Conservation (phyloP, 2,888 invertebrate genomes). For the Slavum lentiscoides region DNA sequence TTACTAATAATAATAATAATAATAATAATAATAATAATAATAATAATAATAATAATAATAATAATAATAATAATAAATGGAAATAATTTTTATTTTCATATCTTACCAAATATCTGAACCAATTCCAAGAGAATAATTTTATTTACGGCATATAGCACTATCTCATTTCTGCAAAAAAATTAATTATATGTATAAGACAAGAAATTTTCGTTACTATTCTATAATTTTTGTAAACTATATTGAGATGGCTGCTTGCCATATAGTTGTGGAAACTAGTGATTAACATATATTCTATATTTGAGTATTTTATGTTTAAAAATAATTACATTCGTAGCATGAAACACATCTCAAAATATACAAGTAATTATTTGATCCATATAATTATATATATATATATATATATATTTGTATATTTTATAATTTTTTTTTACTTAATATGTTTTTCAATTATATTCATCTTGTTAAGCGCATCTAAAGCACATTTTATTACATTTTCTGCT, state of each 20-base stretch:
- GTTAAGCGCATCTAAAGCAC: slow-evolving; percentile 21
- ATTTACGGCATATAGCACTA: slow-evolving; percentile 2
- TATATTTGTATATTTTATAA: not conserved
- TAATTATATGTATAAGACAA: not conserved
- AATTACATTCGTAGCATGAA: too few relatives aligned
- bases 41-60: not conserved
- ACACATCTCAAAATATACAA: not conserved
- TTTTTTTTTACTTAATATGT: slow-evolving; percentile 27
- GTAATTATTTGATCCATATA: not conserved
- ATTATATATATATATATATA: not conserved
- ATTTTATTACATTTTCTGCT: slow-evolving; percentile 30
- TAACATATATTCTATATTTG: too few relatives aligned
- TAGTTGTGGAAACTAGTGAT: too few relatives aligned
- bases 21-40: too few relatives aligned
- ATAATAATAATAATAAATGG: not conserved
- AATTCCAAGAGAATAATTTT: slow-evolving; percentile 5
- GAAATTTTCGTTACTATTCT: not conserved
- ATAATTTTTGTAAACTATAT: too few relatives aligned
- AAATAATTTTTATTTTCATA: not conserved
- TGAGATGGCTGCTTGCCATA: too few relatives aligned
- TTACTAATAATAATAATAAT: too few relatives aligned
- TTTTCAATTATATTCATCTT: slow-evolving; percentile 33
- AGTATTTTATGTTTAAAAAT: too few relatives aligned
- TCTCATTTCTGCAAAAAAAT: slow-evolving; percentile 23
- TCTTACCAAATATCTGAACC: slow-evolving; percentile 40